Evolutionary conservation across 1,140 invertebrate species (phyloP).

Genomic region (Danaus plexippus): DNA sequence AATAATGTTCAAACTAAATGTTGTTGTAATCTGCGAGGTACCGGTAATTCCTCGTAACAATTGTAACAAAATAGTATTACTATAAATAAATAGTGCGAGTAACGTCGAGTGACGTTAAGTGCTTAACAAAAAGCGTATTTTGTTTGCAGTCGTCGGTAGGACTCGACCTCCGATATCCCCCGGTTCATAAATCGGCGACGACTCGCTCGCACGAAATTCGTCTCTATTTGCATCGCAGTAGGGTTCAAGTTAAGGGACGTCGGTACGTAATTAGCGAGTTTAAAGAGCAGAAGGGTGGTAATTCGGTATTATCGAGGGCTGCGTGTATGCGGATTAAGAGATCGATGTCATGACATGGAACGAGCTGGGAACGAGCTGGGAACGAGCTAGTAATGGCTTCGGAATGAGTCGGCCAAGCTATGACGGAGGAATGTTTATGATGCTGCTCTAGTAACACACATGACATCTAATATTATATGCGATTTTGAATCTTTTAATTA

Average conservation of each 20-base stretch:
- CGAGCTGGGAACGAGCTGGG: slow-evolving; percentile 17
- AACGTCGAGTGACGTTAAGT: slow-evolving; percentile 58
- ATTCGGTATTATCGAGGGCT: slow-evolving; percentile 20
- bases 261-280: slow-evolving; percentile 24
- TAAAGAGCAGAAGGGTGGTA: slow-evolving; percentile 22
- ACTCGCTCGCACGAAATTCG: neutral
- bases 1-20: slow-evolving; percentile 13
- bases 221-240: neutral
- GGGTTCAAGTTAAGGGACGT: neutral
- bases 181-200: slow-evolving; percentile 2
- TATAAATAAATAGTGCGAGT: slow-evolving; percentile 60
- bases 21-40: slow-evolving; percentile 29
- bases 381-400: slow-evolving; percentile 1
- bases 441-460: no score
- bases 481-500: no score
- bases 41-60: slow-evolving; percentile 31
- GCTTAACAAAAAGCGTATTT: slow-evolving; percentile 42
- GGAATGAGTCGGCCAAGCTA: neutral
- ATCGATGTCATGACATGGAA: slow-evolving; percentile 37
- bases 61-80: slow-evolving; percentile 54
- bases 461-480: no score
- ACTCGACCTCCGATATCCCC: slow-evolving; percentile 9
- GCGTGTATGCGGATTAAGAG: slow-evolving; percentile 35
- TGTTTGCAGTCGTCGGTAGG: slow-evolving; percentile 23
- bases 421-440: slow-evolving; percentile 2